Conservation (phyloP, 2,113 vertebrate genomes). For the Prietella phreatophila region DNA sequence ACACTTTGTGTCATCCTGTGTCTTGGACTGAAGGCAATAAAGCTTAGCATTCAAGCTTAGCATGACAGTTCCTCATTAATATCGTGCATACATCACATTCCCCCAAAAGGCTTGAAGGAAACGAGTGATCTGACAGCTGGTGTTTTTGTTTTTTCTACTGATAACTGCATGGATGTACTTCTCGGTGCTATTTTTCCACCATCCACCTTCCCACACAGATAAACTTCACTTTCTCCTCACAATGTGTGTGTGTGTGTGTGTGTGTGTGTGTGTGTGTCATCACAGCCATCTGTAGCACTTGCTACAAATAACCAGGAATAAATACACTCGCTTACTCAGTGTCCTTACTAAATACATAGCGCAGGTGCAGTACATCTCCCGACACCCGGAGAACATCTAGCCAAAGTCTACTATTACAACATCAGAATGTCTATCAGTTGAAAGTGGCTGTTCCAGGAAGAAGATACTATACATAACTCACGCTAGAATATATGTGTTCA, state of each 20-base stretch:
- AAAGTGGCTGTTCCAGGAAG: not conserved
- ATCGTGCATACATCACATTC: not conserved
- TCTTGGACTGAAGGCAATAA: not conserved
- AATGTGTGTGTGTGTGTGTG: too few relatives aligned
- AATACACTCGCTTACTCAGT: not conserved
- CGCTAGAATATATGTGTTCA: not conserved
- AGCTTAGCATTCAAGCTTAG: not conserved
- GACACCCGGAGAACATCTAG: not conserved
- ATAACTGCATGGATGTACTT: slow-evolving; percentile 52
- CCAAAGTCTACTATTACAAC: slow-evolving; percentile 1
- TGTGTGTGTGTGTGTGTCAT: slow-evolving; percentile 30
- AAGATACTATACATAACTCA: not conserved
- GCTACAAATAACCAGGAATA: slow-evolving; percentile 35
- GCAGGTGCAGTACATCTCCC: not conserved
- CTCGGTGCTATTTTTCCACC: slow-evolving; percentile 51
- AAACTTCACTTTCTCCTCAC: slow-evolving; percentile 40
- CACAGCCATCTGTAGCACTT: slow-evolving; percentile 33
- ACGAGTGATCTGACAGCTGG: slow-evolving; percentile 56
- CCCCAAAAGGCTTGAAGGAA: slow-evolving; percentile 42
- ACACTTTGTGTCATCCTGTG: not conserved
- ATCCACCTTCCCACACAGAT: slow-evolving; percentile 47
- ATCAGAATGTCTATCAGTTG: not conserved
- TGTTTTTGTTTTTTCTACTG: slow-evolving; percentile 51
- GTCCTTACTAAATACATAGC: not conserved
- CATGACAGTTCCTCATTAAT: slow-evolving; percentile 5